A percentile compares a stretch with the other conserved stretches of the same genome.
Evolutionary conservation across 2,113 vertebrate species (phyloP).

Genomic region (Pseudorhombus dupliciocellatus): DNA sequence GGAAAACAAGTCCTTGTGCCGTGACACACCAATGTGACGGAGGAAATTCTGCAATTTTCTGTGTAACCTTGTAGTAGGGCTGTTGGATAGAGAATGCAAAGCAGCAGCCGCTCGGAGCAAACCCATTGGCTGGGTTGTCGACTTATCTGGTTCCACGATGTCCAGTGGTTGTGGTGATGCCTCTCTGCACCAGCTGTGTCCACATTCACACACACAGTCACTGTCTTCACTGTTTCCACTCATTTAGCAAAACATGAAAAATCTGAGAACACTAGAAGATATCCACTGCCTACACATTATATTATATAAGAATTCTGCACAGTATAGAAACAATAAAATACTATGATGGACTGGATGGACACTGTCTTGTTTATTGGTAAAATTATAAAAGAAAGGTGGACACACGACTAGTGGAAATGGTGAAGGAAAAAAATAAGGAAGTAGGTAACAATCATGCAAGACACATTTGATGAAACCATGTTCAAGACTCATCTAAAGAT

Average conservation of each 20-base stretch:
- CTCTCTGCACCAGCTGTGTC: neutral
- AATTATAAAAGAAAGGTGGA: too few species aligned
- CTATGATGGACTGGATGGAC: neutral
- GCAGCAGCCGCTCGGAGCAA: conserved; percentile 30
- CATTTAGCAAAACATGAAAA: too few species aligned
- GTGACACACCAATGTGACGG: neutral
- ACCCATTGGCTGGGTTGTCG: conserved; percentile 40
- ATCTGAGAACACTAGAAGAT: too few species aligned
- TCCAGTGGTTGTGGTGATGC: conserved; percentile 6
- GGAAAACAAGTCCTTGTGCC: neutral
- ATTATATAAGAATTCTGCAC: neutral
- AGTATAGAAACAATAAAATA: neutral
- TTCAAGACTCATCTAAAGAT: too few species aligned
- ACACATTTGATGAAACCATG: too few species aligned
- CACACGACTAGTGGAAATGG: too few species aligned
- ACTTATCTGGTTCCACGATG: conserved; percentile 37
- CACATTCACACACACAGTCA: neutral
- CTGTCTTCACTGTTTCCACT: neutral
- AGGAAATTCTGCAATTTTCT: conserved; percentile 6
- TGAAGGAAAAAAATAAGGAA: too few species aligned
- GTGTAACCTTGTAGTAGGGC: neutral
- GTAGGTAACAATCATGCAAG: too few species aligned
- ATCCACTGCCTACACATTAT: neutral
- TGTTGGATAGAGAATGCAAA: conserved; percentile 63
- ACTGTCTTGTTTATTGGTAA: too few species aligned